Percentiles rank a stretch among this genome's conserved stretches.
Conservation (phyloP, 2,113 vertebrate species). For the Ctenodactylus gundi region DNA sequence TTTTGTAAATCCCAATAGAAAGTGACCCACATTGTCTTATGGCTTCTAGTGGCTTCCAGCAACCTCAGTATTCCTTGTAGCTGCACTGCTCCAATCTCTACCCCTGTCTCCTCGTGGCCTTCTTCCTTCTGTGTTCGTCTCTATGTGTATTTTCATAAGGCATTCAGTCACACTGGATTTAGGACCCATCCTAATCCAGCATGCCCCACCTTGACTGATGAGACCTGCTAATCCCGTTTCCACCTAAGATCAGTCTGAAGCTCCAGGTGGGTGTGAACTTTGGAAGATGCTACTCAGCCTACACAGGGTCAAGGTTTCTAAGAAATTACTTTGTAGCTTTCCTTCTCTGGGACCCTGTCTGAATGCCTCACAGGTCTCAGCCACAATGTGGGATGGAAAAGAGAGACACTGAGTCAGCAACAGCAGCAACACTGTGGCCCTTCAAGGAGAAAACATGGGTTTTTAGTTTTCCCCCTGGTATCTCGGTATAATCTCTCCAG, state of each 20-base stretch:
- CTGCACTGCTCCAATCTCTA: not conserved
- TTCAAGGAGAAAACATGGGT: not conserved
- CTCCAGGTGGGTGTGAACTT: not conserved
- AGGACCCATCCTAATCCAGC: not conserved
- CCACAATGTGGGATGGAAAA: not conserved
- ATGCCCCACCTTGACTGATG: not conserved
- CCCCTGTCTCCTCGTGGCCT: not conserved
- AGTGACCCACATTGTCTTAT: not conserved
- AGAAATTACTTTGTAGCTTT: not conserved
- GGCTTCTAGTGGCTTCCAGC: not conserved
- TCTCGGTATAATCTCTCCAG: not conserved
- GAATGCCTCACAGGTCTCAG: not conserved
- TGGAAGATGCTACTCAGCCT: not conserved
- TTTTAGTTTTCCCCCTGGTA: not conserved
- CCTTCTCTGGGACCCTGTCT: not conserved
- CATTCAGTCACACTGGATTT: not conserved
- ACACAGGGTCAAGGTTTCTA: not conserved
- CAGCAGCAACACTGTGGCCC: not conserved
- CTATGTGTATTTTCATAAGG: not conserved
- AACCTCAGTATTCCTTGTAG: not conserved
- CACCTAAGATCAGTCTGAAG: not conserved
- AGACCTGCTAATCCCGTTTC: not conserved
- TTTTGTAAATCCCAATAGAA: not conserved
- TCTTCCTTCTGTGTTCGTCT: not conserved
- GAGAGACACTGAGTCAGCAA: not conserved